Evolutionary conservation across 2,797 vertebrate genomes (phyloP).

Genomic region (Manis pentadactyla): DNA sequence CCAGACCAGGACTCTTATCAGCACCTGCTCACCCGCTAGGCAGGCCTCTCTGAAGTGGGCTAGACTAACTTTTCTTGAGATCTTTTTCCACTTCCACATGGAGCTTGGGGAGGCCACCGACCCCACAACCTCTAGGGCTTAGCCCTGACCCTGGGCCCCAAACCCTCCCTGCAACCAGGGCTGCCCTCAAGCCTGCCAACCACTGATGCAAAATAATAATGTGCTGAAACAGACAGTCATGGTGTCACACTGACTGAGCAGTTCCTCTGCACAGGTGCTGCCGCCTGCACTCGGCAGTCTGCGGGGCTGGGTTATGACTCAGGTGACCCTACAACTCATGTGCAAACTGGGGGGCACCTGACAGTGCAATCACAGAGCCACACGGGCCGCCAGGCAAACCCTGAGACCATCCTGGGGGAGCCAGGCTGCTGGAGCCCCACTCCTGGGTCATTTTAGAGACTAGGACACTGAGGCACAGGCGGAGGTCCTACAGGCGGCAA

Average conservation of each 20-base stretch:
- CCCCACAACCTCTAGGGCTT: neutral
- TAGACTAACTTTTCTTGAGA: neutral
- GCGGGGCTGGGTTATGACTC: fast-evolving
- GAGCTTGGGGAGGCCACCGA: neutral
- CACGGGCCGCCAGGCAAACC: too few relatives aligned
- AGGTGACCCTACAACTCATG: neutral
- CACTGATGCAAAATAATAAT: neutral
- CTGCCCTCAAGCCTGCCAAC: neutral
- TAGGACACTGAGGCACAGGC: neutral
- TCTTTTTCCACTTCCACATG: neutral
- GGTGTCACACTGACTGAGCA: neutral
- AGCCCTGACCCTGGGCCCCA: neutral
- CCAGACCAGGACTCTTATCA: too few relatives aligned
- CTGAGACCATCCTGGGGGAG: neutral
- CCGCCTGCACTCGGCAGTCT: too few relatives aligned
- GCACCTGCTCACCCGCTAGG: neutral
- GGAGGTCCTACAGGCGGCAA: fast-evolving
- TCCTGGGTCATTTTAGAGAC: neutral
- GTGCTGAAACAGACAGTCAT: neutral
- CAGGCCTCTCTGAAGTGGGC: neutral
- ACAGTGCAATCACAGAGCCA: neutral
- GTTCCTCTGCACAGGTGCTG: neutral
- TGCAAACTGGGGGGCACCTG: neutral
- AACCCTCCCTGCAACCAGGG: neutral
- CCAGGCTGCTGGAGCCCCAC: neutral